Conservation (phyloP, 2,797 vertebrate genomes). For the Peromyscus melanophrys region DNA sequence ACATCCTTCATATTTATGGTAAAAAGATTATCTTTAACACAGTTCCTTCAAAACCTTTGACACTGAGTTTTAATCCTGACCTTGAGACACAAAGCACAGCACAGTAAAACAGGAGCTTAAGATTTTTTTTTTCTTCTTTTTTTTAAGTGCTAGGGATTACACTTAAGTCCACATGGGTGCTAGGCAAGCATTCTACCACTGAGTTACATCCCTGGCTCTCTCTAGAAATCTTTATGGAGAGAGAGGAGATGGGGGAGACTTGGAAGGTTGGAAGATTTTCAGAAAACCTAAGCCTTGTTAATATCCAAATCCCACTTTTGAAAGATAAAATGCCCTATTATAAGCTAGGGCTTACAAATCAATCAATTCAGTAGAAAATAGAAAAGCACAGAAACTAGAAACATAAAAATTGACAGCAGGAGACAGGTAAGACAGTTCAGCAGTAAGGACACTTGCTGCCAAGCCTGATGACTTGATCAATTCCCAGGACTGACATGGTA, state of each 20-base stretch:
- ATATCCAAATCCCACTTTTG: constrained; percentile 69
- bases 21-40: constrained; percentile 8
- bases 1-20: not conserved
- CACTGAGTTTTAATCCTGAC: constrained; percentile 48
- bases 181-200: not conserved
- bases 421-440: not conserved
- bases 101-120: constrained; percentile 43
- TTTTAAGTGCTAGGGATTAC: not conserved
- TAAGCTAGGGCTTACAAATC: constrained; percentile 14
- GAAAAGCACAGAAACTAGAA: constrained; percentile 29
- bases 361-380: constrained; percentile 65
- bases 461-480: not conserved
- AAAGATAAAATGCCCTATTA: constrained; percentile 52
- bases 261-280: constrained; percentile 52
- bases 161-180: not conserved
- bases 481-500: not conserved
- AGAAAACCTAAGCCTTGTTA: constrained; percentile 63
- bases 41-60: constrained; percentile 64
- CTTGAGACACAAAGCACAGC: constrained; percentile 41
- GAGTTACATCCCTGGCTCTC: not conserved
- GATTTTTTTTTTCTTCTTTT: not conserved
- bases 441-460: not conserved
- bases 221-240: constrained; percentile 14
- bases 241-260: not conserved
- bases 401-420: not conserved